These are phyloP conservation scores for Aphidius ervi DNA, from an alignment of 1,140 invertebrate genomes.

Conservation along the genomic window DNA sequence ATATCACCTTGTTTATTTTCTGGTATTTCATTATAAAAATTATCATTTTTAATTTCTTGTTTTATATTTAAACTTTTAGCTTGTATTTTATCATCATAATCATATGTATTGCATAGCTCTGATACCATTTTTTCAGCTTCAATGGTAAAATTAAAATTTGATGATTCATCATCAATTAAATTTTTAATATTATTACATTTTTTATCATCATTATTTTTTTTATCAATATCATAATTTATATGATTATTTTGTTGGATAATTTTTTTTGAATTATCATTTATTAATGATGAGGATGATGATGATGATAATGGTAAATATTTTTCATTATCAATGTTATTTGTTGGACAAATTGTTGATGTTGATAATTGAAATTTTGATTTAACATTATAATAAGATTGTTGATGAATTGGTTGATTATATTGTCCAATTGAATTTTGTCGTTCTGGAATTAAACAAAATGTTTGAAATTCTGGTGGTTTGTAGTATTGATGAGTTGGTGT, in stretches of 20 bases:
- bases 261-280: no score
- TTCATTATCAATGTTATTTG: not conserved
- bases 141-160: slow-evolving; percentile 46
- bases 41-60: slow-evolving; percentile 1
- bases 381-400: not conserved
- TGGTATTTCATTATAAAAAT: not conserved
- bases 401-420: not conserved
- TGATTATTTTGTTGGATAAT: no score
- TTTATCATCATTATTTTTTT: not conserved
- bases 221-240: not conserved
- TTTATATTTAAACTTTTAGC: not conserved
- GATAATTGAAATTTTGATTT: not conserved
- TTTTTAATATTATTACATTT: not conserved
- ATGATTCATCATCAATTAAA: slow-evolving; percentile 41
- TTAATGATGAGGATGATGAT: no score
- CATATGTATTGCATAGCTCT: slow-evolving; percentile 38
- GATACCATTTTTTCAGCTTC: slow-evolving; percentile 49
- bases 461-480: slow-evolving; percentile 36
- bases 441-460: slow-evolving; percentile 36
- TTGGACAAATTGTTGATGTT: slow-evolving; percentile 1
- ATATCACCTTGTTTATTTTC: not conserved
- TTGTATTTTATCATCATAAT: no score
- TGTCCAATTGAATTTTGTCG: slow-evolving; percentile 10
- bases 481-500: slow-evolving; percentile 30
- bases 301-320: no score